Evolutionary conservation across 2,797 vertebrate species (phyloP), one percentile per base, ranked within the genome.

Genomic region (Acanthopagrus latus): DNA sequence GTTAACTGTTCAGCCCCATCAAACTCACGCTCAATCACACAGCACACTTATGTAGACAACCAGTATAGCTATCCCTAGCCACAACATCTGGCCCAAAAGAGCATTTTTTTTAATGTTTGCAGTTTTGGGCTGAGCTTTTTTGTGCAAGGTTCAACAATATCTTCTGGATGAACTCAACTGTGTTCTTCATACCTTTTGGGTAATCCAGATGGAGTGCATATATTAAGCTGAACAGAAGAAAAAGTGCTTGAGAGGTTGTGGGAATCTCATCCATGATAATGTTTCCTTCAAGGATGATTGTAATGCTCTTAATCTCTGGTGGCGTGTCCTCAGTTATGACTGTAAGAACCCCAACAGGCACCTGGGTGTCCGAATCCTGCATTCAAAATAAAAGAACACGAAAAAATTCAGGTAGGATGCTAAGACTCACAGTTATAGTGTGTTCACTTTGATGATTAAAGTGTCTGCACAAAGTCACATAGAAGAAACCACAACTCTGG

Each of bases 61-160:
- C 38, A 41, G 44, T 46, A 14, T 46, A 46, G 44, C 9, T 57
- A 23, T 43, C 58, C 38, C 18, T 23, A 65, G 47, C 29, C 20
- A 51, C 20, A 16, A 65, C 64, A 54, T n/a, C n/a, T n/a, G n/a
- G n/a, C n/a, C n/a, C n/a, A n/a, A n/a, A n/a, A n/a, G n/a, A n/a
- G n/a, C n/a, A n/a, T n/a, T n/a, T 59, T 70, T 70, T 18, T n/a
- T n/a, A 70, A 50, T 70, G 55, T 59, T 58, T 70, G 55, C 3
- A 58, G 55, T 70, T 59, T 70, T 50, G 44, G 44, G 20, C 44
- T 38, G 55, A 70, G 44, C 43, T 48, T 58, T 70, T 55, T 70
- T 58, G 44, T 59, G 67, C 27, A 0, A 59, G 12, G 55, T 59
- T 58, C 44, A 70, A 50, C 27, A 50, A 4, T 23, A 54, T 41